phyloP scores from a whole-genome alignment of 2,888 invertebrate genomes.

The Nemoura dubitans region DNA sequence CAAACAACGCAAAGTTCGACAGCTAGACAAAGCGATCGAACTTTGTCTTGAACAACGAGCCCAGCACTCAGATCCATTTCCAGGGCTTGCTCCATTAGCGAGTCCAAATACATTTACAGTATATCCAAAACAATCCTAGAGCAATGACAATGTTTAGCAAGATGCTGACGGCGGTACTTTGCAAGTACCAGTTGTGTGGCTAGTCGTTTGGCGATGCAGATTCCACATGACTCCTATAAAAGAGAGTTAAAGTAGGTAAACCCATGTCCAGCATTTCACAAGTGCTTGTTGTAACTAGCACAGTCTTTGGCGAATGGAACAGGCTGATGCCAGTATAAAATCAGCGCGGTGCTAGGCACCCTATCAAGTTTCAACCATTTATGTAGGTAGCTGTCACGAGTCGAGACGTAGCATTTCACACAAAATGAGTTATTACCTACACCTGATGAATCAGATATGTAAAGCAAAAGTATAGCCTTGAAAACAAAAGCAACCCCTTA shows the following conservation, averaged over 20 bases:
- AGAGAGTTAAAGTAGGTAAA: not conserved
- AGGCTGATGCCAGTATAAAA: not conserved
- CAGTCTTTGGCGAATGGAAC: not conserved
- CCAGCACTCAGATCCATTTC: constrained; percentile 49
- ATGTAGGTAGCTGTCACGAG: not conserved
- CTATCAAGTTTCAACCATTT: not conserved
- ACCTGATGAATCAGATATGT: not conserved
- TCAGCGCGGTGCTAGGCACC: not conserved
- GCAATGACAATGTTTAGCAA: not conserved
- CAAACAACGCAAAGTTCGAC: constrained; percentile 94
- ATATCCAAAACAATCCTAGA: not conserved
- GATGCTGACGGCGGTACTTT: not conserved
- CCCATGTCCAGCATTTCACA: too few relatives aligned
- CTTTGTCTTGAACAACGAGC: constrained; percentile 54
- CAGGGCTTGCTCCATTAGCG: constrained; percentile 48
- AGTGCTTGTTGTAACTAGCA: not conserved
- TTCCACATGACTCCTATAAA: not conserved
- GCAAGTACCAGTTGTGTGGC: not conserved
- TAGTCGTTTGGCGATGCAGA: not conserved
- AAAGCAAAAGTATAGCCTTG: not conserved
- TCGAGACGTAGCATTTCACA: not conserved
- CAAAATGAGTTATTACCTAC: not conserved
- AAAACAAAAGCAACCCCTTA: not conserved
- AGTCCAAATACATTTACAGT: constrained; percentile 38
- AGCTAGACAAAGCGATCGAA: constrained; percentile 66